These are phyloP conservation scores for Acinonyx jubatus DNA, from an alignment of 2,113 vertebrate species.

Conservation along the genomic window DNA sequence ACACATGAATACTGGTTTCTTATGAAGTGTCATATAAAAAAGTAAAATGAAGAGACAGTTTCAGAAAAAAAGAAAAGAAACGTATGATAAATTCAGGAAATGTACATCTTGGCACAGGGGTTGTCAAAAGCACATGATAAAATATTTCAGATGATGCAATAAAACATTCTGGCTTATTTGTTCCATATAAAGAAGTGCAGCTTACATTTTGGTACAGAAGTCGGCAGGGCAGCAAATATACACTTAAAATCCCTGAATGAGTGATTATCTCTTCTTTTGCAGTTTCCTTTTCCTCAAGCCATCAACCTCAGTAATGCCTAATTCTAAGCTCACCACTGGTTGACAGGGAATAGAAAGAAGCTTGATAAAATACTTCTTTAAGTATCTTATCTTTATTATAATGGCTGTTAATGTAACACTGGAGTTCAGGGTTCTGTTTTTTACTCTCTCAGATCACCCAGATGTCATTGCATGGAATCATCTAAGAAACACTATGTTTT, in stretches of 20 bases:
- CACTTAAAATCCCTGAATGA: background rate
- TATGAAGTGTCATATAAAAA: background rate
- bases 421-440: background rate
- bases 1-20: background rate
- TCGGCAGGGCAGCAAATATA: background rate
- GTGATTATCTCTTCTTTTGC: background rate
- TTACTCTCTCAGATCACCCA: background rate
- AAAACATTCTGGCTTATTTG: background rate
- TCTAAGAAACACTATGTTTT: background rate
- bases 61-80: background rate
- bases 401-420: background rate
- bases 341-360: background rate
- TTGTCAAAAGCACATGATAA: background rate
- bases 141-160: background rate
- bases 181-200: background rate
- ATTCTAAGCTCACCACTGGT: background rate
- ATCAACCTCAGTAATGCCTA: background rate
- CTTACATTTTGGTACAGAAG: background rate
- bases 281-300: background rate
- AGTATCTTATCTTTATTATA: background rate
- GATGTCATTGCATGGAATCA: background rate
- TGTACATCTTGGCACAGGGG: background rate
- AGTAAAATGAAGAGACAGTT: slow-evolving; percentile 30
- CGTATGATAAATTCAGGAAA: background rate
- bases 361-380: background rate